These are phyloP conservation scores for Cancer borealis DNA, from an alignment of 2,888 invertebrate species.

Conservation along the genomic window DNA sequence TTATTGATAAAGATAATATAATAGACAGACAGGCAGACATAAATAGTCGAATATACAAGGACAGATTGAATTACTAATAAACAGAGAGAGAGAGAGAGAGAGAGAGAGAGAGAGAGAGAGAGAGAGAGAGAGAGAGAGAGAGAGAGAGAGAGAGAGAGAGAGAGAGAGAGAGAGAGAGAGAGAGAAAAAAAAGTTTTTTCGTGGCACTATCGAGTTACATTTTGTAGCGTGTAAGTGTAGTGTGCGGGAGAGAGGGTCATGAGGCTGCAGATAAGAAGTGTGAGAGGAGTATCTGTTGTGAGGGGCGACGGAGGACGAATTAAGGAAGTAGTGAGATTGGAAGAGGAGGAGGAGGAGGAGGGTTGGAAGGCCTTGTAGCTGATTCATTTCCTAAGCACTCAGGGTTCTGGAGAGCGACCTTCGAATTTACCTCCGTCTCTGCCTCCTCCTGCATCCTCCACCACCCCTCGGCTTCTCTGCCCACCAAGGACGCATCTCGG, in stretches of 20 bases:
- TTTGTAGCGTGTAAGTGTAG: not conserved
- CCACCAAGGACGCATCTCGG: not conserved
- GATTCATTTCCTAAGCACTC: conserved; percentile 41
- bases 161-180: conserved; percentile 18
- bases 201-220: conserved; percentile 27
- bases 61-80: not conserved
- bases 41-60: not conserved
- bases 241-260: not conserved
- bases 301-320: not conserved
- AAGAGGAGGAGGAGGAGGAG: conserved; percentile 12
- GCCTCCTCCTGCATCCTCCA: not conserved
- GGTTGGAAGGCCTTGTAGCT: conserved; percentile 21
- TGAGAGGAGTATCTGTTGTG: not conserved
- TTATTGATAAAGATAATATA: not conserved
- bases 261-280: not conserved
- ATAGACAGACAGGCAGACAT: not conserved
- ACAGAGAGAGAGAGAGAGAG: not conserved
- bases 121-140: conserved; percentile 28
- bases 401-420: conserved; percentile 27
- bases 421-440: not conserved
- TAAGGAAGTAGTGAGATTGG: not conserved
- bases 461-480: not conserved
- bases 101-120: conserved; percentile 33
- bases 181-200: not conserved
- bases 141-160: conserved; percentile 5